phyloP scores from a whole-genome alignment of 2,888 invertebrate genomes.

The Sesamia inferens region DNA sequence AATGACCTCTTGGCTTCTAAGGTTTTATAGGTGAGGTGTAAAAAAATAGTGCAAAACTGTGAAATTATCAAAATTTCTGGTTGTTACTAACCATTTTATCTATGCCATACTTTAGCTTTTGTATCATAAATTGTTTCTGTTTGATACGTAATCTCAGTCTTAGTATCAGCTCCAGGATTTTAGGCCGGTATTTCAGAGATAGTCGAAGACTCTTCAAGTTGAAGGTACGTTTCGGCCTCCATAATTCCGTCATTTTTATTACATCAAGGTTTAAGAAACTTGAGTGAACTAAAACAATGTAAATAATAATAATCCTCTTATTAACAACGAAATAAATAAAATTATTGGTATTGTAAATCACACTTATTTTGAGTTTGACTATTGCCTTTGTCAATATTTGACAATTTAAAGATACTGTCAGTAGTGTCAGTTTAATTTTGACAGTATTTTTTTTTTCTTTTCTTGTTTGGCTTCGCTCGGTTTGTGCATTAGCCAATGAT shows the following conservation, averaged over 20 bases:
- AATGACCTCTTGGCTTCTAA: neutral
- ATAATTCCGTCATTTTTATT: conserved; percentile 58
- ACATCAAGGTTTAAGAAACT: neutral
- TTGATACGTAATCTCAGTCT: conserved; percentile 89
- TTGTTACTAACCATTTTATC: conserved; percentile 84
- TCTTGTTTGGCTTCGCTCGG: too few relatives aligned
- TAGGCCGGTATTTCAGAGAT: conserved; percentile 90
- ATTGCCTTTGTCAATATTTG: neutral
- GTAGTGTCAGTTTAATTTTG: neutral
- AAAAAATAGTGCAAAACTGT: neutral
- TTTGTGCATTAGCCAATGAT: too few relatives aligned
- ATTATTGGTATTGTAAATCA: neutral
- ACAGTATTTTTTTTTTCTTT: neutral
- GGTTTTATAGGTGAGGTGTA: neutral
- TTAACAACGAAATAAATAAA: neutral
- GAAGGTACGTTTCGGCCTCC: conserved; percentile 62
- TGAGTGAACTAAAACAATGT: conserved; percentile 2
- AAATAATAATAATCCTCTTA: neutral
- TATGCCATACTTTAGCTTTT: conserved; percentile 90
- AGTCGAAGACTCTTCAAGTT: conserved; percentile 74
- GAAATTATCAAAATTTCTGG: neutral
- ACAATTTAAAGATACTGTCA: conserved; percentile 1
- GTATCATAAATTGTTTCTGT: conserved; percentile 90
- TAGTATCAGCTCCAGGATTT: conserved; percentile 89
- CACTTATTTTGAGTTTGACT: neutral